A percentile compares a stretch with the other conserved stretches of the same genome.
phyloP scores from a whole-genome alignment of 2,888 invertebrate genomes.

The Athripsodes cinereus region DNA sequence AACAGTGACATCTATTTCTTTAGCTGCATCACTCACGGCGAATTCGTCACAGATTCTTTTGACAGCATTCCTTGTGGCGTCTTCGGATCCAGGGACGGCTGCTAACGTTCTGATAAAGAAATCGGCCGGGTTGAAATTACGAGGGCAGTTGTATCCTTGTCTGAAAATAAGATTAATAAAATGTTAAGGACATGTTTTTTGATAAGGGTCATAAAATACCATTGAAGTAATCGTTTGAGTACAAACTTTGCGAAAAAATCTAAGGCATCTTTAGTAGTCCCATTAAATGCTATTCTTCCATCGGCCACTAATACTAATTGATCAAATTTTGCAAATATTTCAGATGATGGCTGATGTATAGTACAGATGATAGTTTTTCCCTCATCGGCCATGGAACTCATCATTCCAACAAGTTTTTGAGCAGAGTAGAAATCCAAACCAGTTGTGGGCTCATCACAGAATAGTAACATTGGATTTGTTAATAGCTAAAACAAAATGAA shows the following conservation, averaged over 20 bases:
- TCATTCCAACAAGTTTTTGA: constrained; percentile 68
- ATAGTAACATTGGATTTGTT: constrained; percentile 85
- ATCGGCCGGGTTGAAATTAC: constrained; percentile 85
- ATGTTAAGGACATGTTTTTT: too few species aligned
- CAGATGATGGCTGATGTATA: constrained; percentile 91
- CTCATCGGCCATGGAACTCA: constrained; percentile 62
- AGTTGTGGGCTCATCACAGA: constrained; percentile 95
- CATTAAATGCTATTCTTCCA: constrained; percentile 81
- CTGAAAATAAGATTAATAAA: constrained; percentile 46
- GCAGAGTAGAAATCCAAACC: constrained; percentile 91
- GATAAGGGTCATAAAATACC: too few species aligned
- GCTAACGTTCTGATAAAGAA: constrained; percentile 82
- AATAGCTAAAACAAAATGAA: constrained; percentile 52
- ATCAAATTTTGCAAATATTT: constrained; percentile 79
- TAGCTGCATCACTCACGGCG: constrained; percentile 69
- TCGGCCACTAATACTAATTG: constrained; percentile 73
- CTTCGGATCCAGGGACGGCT: constrained; percentile 69
- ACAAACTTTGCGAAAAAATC: constrained; percentile 54
- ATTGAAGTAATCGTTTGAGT: too few species aligned
- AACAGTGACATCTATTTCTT: constrained; percentile 68
- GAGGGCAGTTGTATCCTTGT: constrained; percentile 69
- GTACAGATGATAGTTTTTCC: constrained; percentile 88
- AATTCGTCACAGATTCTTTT: constrained; percentile 72
- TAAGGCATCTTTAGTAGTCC: constrained; percentile 58
- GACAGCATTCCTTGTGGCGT: constrained; percentile 61